These are phyloP conservation scores for Holothuria scabra DNA, from an alignment of 53 echinoderm and acorn worm genomes.

Conservation along the genomic window DNA sequence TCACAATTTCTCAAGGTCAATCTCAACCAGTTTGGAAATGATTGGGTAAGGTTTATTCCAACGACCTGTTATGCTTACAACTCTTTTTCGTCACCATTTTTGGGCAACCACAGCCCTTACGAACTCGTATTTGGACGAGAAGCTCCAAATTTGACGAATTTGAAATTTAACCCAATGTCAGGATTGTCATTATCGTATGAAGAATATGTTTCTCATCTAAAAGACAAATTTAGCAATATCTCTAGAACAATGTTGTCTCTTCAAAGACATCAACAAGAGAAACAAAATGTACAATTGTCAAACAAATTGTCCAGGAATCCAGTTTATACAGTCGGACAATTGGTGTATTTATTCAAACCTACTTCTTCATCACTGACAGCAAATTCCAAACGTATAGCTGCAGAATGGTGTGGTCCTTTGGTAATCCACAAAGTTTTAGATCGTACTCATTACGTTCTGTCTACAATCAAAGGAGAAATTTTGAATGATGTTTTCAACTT, in stretches of 20 bases:
- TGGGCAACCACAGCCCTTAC: constrained; percentile 15
- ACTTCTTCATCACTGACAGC: neutral
- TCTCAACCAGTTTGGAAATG: too few species aligned
- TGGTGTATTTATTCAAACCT: neutral
- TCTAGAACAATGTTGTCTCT: constrained; percentile 12
- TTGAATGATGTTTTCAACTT: constrained; percentile 49
- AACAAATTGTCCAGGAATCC: neutral
- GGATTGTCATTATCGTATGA: neutral
- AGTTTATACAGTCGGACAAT: neutral
- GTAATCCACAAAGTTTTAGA: constrained; percentile 10
- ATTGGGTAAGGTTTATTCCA: neutral
- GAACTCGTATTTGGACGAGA: neutral
- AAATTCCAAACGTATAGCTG: constrained; percentile 8
- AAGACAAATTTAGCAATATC: neutral
- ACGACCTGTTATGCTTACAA: constrained; percentile 7
- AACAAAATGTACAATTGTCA: neutral
- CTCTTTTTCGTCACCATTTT: neutral
- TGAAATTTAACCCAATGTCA: neutral
- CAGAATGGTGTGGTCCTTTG: too few species aligned
- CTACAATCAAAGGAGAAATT: constrained; percentile 47
- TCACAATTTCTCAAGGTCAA: too few species aligned
- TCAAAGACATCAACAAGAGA: constrained; percentile 18
- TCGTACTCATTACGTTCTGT: constrained; percentile 27
- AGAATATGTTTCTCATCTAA: constrained; percentile 19
- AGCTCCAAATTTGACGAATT: too few species aligned